phyloP scores from a whole-genome alignment of 1,140 invertebrate genomes.

The Protaetia brevitarsis region DNA sequence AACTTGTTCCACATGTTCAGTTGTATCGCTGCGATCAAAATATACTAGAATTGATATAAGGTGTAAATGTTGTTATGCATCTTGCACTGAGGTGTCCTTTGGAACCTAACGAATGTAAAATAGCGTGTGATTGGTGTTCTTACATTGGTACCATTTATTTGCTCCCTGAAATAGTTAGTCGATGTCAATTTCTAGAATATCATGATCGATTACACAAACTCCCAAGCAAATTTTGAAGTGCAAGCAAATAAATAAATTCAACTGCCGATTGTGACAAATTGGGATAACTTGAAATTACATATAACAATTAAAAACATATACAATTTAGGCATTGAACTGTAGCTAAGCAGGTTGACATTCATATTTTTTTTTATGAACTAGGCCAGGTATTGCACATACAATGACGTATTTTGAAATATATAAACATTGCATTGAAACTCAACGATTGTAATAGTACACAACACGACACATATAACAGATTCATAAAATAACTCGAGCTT shows the following conservation, averaged over 20 bases:
- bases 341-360: background rate
- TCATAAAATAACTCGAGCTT: background rate
- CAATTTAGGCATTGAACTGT: background rate
- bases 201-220: background rate
- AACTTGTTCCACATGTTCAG: constrained; percentile 5
- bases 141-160: constrained; percentile 5
- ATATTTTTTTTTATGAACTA: background rate
- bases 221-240: background rate
- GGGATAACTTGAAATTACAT: background rate
- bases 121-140: constrained; percentile 7
- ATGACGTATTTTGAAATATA: background rate
- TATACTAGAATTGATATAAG: background rate
- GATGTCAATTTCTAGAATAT: constrained; percentile 14
- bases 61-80: background rate
- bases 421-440: background rate
- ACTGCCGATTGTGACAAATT: background rate
- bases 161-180: constrained; percentile 8
- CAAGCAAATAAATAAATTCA: background rate
- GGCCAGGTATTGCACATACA: background rate
- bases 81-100: background rate
- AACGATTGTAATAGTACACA: background rate
- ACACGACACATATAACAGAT: background rate
- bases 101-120: background rate
- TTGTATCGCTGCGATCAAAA: background rate
- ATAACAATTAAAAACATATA: background rate